phyloP scores from a whole-genome alignment of 2,888 invertebrate genomes.

The Panzeria rudis region DNA sequence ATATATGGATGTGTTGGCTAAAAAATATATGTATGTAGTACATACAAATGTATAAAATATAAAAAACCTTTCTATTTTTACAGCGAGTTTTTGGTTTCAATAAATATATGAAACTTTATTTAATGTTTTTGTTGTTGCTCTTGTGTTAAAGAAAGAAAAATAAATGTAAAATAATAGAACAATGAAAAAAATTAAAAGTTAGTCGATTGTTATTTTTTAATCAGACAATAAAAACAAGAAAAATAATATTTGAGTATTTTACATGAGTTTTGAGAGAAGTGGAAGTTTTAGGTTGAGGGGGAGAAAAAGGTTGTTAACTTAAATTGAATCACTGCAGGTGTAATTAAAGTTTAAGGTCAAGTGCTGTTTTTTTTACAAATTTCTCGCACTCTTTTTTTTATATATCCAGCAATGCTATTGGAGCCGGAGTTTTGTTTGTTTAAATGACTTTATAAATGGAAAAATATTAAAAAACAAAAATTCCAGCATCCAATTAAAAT shows the following conservation, averaged over 20 bases:
- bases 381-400: conserved; percentile 12
- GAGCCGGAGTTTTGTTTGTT: background rate
- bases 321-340: conserved; percentile 56
- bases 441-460: background rate
- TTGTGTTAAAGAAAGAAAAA: conserved; percentile 23
- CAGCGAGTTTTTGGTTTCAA: conserved; percentile 27
- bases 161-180: conserved; percentile 49
- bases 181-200: conserved; percentile 58
- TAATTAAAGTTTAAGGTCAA: conserved; percentile 72
- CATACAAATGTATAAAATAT: too few relatives aligned
- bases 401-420: conserved; percentile 5
- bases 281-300: background rate
- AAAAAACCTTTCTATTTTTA: background rate
- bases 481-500: conserved; percentile 27
- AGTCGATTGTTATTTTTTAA: conserved; percentile 67
- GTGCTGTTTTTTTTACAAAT: conserved; percentile 28
- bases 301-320: conserved; percentile 11
- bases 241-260: conserved; percentile 50
- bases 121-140: conserved; percentile 51
- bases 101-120: conserved; percentile 59
- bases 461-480: background rate
- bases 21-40: background rate
- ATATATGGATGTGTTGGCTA: conserved; percentile 17
- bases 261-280: background rate
- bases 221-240: conserved; percentile 50